A percentile compares a stretch with the other conserved stretches of the same genome.
Evolutionary conservation across 2,113 vertebrate genomes (phyloP).

Genomic region (Lagopus muta): DNA sequence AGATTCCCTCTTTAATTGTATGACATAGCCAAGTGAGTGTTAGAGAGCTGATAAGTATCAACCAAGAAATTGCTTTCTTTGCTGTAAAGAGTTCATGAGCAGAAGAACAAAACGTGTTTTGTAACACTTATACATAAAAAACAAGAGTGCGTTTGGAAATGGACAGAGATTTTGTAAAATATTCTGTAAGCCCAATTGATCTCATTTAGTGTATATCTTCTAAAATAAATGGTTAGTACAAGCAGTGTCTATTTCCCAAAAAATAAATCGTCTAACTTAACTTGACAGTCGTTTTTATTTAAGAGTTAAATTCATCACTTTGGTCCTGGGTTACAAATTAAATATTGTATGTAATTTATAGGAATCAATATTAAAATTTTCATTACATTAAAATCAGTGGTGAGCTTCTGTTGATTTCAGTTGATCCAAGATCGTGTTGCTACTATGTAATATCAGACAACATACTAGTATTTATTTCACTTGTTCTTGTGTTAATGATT

Average conservation of each 20-base stretch:
- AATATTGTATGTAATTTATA: neutral
- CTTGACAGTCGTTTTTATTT: neutral
- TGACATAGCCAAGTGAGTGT: neutral
- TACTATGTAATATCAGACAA: neutral
- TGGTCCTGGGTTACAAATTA: neutral
- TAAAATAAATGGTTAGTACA: neutral
- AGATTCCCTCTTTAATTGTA: neutral
- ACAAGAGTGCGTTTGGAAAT: neutral
- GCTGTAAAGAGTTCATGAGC: neutral
- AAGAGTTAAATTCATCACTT: neutral
- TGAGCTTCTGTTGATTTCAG: neutral
- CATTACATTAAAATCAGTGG: neutral
- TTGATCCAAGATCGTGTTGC: neutral
- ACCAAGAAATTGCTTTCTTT: neutral
- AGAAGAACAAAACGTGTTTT: neutral
- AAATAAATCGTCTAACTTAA: neutral
- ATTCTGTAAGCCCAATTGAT: neutral
- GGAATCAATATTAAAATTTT: neutral
- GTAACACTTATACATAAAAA: neutral
- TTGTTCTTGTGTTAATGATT: neutral
- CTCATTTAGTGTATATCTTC: neutral
- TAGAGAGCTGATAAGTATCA: neutral
- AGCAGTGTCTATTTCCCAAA: rapidly evolving
- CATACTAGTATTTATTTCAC: neutral
- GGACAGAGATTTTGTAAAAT: neutral